These are phyloP conservation scores for Ficedula albicollis DNA, from an alignment of 2,797 vertebrate species.

Conservation along the genomic window DNA sequence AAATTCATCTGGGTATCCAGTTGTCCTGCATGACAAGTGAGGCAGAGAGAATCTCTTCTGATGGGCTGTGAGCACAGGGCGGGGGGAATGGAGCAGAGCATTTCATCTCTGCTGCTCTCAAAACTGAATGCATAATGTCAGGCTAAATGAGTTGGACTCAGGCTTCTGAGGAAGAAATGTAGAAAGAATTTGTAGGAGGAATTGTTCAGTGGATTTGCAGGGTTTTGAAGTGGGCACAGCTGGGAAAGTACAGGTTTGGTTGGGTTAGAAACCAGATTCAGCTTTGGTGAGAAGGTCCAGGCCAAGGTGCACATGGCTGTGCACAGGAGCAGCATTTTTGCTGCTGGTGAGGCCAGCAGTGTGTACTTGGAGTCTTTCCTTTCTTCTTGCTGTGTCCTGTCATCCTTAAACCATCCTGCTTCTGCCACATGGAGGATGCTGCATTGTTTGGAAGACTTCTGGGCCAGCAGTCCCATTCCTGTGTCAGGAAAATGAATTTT, in stretches of 20 bases:
- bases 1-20: conserved; percentile 54
- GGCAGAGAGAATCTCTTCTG: conserved; percentile 37
- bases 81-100: background rate
- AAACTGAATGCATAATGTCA: background rate
- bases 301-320: background rate
- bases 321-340: background rate
- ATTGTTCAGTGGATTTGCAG: background rate
- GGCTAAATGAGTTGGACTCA: background rate
- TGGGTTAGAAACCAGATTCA: background rate
- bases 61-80: background rate
- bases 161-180: background rate
- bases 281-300: background rate
- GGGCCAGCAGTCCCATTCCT: background rate
- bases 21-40: conserved; percentile 56
- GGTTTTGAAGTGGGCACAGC: background rate
- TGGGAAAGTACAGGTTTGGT: background rate
- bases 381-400: background rate
- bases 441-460: background rate
- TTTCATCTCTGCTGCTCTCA: background rate
- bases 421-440: background rate
- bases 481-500: background rate
- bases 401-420: background rate
- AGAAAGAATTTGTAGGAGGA: background rate
- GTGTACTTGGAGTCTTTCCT: background rate
- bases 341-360: background rate